Conservation (phyloP, 2,113 vertebrate genomes). For the Dasyprocta punctata region DNA sequence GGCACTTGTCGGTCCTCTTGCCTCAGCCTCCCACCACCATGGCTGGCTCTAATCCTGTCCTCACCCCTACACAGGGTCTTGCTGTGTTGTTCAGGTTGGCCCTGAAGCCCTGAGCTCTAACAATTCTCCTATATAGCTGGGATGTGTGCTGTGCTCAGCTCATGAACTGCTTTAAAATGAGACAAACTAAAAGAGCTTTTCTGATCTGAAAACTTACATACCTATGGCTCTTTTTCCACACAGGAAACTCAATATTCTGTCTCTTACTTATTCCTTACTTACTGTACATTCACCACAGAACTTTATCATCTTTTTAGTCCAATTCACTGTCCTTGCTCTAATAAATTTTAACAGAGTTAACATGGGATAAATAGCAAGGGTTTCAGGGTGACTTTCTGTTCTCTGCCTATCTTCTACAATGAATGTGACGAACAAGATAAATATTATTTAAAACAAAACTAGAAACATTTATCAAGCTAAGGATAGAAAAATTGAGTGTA, state of each 20-base stretch:
- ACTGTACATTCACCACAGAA: neutral
- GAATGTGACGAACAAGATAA: neutral
- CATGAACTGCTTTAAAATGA: constrained; percentile 19
- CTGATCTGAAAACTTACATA: neutral
- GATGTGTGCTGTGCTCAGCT: no score
- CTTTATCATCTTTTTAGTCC: neutral
- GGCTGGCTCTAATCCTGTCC: neutral
- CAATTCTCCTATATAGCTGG: neutral
- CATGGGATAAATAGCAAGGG: neutral
- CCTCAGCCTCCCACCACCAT: neutral
- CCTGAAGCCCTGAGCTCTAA: neutral
- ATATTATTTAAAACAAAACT: constrained; percentile 21
- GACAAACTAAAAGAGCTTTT: neutral
- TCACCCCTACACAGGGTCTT: neutral
- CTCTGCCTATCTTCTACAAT: neutral
- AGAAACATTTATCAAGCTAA: constrained; percentile 25
- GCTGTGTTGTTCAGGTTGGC: neutral
- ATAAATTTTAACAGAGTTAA: constrained; percentile 31
- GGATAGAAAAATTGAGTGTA: neutral
- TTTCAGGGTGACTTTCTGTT: neutral
- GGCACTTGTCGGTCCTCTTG: neutral
- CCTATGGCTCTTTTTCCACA: neutral
- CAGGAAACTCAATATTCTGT: neutral
- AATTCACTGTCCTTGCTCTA: neutral
- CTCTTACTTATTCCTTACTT: neutral